phyloP scores from a whole-genome alignment of 2,888 invertebrate species.

The Clepsis dumicolana region DNA sequence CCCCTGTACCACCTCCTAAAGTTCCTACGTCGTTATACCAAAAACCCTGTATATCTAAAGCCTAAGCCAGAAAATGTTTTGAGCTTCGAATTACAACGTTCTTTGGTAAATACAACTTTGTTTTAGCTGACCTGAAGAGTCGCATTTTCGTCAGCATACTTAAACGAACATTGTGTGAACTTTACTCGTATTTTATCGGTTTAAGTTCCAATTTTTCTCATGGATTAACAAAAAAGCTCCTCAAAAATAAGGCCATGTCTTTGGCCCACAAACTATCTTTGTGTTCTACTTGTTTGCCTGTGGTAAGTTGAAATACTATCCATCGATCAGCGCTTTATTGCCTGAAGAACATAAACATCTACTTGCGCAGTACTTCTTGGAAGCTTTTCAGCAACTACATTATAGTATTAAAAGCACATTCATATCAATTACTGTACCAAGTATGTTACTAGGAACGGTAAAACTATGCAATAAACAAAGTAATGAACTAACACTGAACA shows the following conservation, averaged over 20 bases:
- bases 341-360: constrained; percentile 6
- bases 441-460: constrained; percentile 27
- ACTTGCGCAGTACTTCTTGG: constrained; percentile 11
- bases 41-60: too few relatives aligned
- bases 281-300: background rate
- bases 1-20: too few relatives aligned
- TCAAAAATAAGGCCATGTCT: background rate
- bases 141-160: too few relatives aligned
- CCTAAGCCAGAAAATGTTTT: too few relatives aligned
- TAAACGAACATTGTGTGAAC: too few relatives aligned
- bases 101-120: too few relatives aligned
- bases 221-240: too few relatives aligned
- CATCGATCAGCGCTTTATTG: constrained; percentile 5
- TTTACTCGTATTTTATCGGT: too few relatives aligned
- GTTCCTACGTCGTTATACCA: too few relatives aligned
- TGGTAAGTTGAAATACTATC: constrained; percentile 7
- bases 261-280: background rate
- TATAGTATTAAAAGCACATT: constrained; percentile 32
- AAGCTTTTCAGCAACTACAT: constrained; percentile 25
- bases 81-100: too few relatives aligned
- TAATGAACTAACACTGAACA: background rate
- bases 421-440: constrained; percentile 23
- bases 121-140: too few relatives aligned
- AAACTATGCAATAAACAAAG: background rate
- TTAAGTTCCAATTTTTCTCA: too few relatives aligned